phyloP scores from a whole-genome alignment of 2,797 vertebrate species.

The Moxostoma hubbsi region DNA sequence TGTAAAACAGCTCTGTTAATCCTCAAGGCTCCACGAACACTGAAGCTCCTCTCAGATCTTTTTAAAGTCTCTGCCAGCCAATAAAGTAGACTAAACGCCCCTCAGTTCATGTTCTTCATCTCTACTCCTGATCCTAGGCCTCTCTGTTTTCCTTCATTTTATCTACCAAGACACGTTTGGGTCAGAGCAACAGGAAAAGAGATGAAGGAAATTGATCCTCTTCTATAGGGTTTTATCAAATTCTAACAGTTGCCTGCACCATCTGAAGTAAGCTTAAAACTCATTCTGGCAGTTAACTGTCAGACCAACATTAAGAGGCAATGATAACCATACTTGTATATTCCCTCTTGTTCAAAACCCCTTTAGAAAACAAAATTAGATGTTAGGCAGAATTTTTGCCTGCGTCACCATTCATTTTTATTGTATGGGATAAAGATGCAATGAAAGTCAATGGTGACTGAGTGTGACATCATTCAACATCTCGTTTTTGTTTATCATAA shows the following conservation, averaged over 20 bases:
- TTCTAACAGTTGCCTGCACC: not conserved
- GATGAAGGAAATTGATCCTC: conserved; percentile 5
- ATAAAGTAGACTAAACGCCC: not conserved
- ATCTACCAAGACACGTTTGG: not conserved
- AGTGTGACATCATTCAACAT: no score
- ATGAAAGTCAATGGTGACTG: no score
- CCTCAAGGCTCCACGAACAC: conserved; percentile 28
- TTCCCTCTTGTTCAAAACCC: no score
- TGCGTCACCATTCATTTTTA: no score
- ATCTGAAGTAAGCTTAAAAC: not conserved
- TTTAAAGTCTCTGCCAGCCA: not conserved
- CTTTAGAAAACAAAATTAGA: no score
- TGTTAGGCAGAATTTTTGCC: no score
- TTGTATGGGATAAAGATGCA: no score
- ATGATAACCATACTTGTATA: no score
- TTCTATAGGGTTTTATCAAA: conserved; percentile 19
- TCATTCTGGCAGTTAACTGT: no score
- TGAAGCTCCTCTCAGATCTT: not conserved
- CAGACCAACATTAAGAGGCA: no score
- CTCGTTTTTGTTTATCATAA: no score
- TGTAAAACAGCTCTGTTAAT: conserved; percentile 42
- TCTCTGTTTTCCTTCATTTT: not conserved
- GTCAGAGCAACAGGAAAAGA: conserved; percentile 7
- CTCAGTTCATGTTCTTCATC: not conserved
- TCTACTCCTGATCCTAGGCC: not conserved